phyloP scores from a whole-genome alignment of 2,888 invertebrate genomes.

The Scelioninae gen. 1 region DNA sequence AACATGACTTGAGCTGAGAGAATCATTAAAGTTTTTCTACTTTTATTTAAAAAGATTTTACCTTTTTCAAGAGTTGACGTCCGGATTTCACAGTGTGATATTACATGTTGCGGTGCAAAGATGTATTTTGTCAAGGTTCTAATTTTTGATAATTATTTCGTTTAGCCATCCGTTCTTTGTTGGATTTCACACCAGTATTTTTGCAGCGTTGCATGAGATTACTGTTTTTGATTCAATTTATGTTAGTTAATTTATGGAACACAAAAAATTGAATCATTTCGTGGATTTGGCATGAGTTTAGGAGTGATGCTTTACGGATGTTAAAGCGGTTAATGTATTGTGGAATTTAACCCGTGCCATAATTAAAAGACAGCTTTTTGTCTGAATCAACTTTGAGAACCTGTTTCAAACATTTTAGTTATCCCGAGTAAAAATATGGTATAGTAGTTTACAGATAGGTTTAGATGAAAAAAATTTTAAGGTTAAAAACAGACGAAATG shows the following conservation, averaged over 20 bases:
- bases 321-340: constrained; percentile 30
- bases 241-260: constrained; percentile 32
- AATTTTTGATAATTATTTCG: constrained; percentile 39
- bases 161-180: constrained; percentile 41
- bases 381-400: constrained; percentile 6
- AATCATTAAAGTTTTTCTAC: constrained; percentile 3
- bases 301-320: constrained; percentile 28
- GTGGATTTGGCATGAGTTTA: constrained; percentile 21
- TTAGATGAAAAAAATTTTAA: neutral
- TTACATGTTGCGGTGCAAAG: constrained; percentile 10
- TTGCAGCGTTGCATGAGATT: constrained; percentile 42
- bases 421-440: no score
- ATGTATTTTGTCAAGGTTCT: constrained; percentile 35
- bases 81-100: constrained; percentile 20
- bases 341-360: constrained; percentile 52
- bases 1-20: neutral
- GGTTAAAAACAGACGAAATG: no score
- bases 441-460: neutral
- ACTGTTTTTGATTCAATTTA: constrained; percentile 45
- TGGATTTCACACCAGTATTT: constrained; percentile 37
- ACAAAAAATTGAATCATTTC: constrained; percentile 36
- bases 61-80: neutral
- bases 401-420: constrained; percentile 11
- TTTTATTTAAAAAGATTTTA: neutral
- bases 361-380: constrained; percentile 19